Percentiles rank a stretch among this genome's conserved stretches.
Evolutionary conservation across 2,888 invertebrate species (phyloP).

Genomic region (Temnothorax unifasciatus): DNA sequence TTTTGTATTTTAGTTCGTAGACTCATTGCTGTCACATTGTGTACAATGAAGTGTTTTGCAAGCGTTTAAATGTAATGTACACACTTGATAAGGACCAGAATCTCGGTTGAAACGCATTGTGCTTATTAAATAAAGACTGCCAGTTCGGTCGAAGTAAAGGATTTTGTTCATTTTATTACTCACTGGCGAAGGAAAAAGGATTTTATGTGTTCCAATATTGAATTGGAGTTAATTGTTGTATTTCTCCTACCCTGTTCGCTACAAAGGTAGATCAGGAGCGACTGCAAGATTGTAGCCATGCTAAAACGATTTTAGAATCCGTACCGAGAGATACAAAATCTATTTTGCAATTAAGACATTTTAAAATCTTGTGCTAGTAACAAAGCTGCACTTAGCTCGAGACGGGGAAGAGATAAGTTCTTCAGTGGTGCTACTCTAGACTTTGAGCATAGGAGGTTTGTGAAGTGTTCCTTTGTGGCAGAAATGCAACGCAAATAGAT

Average conservation of each 20-base stretch:
- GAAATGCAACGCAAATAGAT: neutral
- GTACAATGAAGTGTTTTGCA: too few relatives aligned
- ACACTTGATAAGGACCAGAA: too few relatives aligned
- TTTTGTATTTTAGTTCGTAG: too few relatives aligned
- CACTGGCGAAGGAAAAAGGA: too few relatives aligned
- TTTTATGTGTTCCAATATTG: neutral
- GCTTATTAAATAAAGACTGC: too few relatives aligned
- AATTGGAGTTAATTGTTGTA: neutral
- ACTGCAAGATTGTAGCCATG: neutral
- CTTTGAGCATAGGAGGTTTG: neutral
- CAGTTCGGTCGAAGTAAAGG: too few relatives aligned
- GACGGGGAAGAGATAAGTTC: neutral
- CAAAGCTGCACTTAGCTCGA: neutral
- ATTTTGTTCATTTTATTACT: too few relatives aligned
- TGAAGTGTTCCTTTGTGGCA: accelerated
- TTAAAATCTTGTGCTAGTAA: neutral
- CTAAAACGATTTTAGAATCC: neutral
- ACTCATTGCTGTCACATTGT: too few relatives aligned
- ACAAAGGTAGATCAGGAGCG: neutral
- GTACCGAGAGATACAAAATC: neutral
- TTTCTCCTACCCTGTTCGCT: neutral
- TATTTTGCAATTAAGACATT: neutral
- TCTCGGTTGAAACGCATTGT: too few relatives aligned
- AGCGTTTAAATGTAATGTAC: too few relatives aligned
- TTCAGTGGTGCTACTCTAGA: neutral